These are phyloP conservation scores for Bufo bufo DNA, from an alignment of 2,113 vertebrate species.

Conservation along the genomic window DNA sequence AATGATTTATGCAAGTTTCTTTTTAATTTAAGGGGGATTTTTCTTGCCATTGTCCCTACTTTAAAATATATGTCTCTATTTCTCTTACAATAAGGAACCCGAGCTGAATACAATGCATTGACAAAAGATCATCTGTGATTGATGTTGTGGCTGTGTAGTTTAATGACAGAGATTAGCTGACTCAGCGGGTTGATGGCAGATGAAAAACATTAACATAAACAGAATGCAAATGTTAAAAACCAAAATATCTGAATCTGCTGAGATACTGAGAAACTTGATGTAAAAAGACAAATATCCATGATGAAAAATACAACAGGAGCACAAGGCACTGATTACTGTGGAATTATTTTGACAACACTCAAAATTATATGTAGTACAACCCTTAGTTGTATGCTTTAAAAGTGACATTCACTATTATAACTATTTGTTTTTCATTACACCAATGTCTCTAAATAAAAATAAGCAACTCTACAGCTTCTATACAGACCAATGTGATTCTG, in stretches of 20 bases:
- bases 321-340: background rate
- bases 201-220: slow-evolving; percentile 65
- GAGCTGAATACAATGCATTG: slow-evolving; percentile 55
- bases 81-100: slow-evolving; percentile 61
- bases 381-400: no score
- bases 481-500: no score
- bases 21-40: background rate
- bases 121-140: slow-evolving; percentile 61
- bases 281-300: slow-evolving; percentile 42
- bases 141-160: slow-evolving; percentile 62
- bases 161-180: slow-evolving; percentile 69
- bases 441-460: no score
- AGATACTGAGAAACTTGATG: slow-evolving; percentile 56
- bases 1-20: no score
- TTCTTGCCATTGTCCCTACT: slow-evolving; percentile 24
- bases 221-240: slow-evolving; percentile 67
- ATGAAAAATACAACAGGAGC: slow-evolving; percentile 10
- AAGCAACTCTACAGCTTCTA: no score
- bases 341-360: background rate
- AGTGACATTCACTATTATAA: no score
- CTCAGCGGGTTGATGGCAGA: slow-evolving; percentile 67
- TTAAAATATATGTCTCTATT: background rate
- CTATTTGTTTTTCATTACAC: no score
- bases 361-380: background rate
- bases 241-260: slow-evolving; percentile 62